Conservation (phyloP, 2,113 vertebrate species). For the Papio anubis region DNA sequence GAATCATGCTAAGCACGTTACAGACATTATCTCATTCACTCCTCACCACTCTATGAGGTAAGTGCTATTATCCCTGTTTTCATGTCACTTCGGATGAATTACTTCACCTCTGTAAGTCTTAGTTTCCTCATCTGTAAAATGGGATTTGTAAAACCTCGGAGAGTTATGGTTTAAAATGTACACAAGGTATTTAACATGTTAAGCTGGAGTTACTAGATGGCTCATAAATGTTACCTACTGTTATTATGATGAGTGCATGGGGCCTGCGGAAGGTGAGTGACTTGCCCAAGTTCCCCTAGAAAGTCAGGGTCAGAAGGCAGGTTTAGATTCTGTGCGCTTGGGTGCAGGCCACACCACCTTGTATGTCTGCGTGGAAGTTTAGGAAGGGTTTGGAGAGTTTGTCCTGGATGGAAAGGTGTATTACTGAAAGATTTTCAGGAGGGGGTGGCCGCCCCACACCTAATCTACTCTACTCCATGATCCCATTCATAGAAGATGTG, state of each 20-base stretch:
- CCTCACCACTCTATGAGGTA: slow-evolving; percentile 50
- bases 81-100: slow-evolving; percentile 5
- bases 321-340: neutral
- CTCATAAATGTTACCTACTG: neutral
- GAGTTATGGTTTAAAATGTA: neutral
- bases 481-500: neutral
- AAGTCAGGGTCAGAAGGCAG: neutral
- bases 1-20: neutral
- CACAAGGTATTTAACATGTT: neutral
- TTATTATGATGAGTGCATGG: neutral
- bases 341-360: neutral
- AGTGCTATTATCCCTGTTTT: slow-evolving; percentile 53
- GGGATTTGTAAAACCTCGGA: neutral
- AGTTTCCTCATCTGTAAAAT: slow-evolving; percentile 65
- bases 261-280: neutral
- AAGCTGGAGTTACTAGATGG: neutral
- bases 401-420: neutral
- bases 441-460: too few species aligned
- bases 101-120: slow-evolving; percentile 20
- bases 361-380: neutral
- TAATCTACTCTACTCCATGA: neutral
- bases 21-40: slow-evolving; percentile 72
- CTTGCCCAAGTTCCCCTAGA: neutral
- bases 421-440: neutral
- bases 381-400: neutral